phyloP scores from a whole-genome alignment of 53 echinoderm and acorn worm species.

The Crossaster papposus region DNA sequence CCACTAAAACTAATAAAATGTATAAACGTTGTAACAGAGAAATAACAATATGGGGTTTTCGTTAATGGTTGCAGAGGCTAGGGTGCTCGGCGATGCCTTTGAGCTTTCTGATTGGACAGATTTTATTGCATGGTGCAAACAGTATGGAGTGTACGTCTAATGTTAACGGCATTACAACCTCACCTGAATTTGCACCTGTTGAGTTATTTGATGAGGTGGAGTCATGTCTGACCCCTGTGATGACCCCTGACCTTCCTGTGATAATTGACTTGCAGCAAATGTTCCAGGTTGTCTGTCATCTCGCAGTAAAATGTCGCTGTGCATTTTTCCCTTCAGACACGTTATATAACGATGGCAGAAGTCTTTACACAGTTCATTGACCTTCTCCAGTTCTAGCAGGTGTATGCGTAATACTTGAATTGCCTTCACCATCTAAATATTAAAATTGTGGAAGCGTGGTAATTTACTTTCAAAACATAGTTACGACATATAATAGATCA shows the following conservation, averaged over 20 bases:
- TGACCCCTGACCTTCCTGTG: slow-evolving; percentile 51
- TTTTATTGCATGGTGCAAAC: too few species aligned
- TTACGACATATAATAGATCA: too few species aligned
- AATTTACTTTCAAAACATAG: too few species aligned
- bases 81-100: too few species aligned
- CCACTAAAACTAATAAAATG: too few species aligned
- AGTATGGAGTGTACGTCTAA: slow-evolving; percentile 3
- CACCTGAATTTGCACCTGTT: slow-evolving; percentile 65
- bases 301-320: slow-evolving; percentile 90
- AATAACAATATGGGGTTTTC: too few species aligned
- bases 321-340: slow-evolving; percentile 97
- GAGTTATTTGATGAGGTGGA: slow-evolving; percentile 55
- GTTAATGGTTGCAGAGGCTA: too few species aligned
- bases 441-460: too few species aligned
- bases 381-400: slow-evolving; percentile 91
- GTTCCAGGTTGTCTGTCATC: slow-evolving; percentile 74
- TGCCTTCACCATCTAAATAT: slow-evolving; percentile 92
- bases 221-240: slow-evolving; percentile 55
- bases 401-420: slow-evolving; percentile 97
- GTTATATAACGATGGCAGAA: slow-evolving; percentile 99
- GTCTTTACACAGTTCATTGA: slow-evolving; percentile 99
- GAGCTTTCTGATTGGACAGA: too few species aligned
- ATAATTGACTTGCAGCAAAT: slow-evolving; percentile 40
- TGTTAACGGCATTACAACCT: slow-evolving; percentile 45
- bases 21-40: too few species aligned